phyloP scores from a whole-genome alignment of 2,888 invertebrate genomes.

The Volucella inanis region DNA sequence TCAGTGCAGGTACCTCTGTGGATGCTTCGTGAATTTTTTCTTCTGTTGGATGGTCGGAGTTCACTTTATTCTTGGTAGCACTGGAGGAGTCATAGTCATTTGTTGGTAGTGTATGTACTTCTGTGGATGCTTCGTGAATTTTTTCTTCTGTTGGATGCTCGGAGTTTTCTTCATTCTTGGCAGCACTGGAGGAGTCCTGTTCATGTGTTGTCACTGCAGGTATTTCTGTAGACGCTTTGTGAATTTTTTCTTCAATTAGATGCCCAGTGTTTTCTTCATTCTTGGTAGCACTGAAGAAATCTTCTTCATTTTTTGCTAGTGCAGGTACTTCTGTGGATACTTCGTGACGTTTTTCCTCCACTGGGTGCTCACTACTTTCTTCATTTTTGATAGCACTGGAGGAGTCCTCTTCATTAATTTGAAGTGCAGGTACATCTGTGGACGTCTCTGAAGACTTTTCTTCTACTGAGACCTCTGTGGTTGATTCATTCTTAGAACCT shows the following conservation, averaged over 20 bases:
- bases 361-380: no score
- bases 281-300: background rate
- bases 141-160: background rate
- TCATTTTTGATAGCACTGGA: no score
- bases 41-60: background rate
- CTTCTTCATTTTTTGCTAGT: background rate
- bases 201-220: background rate
- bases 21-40: background rate
- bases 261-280: background rate
- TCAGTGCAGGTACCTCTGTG: background rate
- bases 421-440: background rate
- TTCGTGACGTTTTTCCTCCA: background rate
- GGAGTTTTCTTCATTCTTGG: background rate
- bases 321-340: background rate
- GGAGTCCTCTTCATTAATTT: no score
- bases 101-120: background rate
- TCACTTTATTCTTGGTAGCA: background rate
- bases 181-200: no score
- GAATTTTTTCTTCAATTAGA: background rate
- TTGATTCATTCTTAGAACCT: no score
- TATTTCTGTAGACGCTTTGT: background rate
- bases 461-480: no score
- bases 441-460: no score
- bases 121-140: background rate
- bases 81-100: background rate